phyloP scores from a whole-genome alignment of 2,888 invertebrate genomes.

The Tetropium fuscum region DNA sequence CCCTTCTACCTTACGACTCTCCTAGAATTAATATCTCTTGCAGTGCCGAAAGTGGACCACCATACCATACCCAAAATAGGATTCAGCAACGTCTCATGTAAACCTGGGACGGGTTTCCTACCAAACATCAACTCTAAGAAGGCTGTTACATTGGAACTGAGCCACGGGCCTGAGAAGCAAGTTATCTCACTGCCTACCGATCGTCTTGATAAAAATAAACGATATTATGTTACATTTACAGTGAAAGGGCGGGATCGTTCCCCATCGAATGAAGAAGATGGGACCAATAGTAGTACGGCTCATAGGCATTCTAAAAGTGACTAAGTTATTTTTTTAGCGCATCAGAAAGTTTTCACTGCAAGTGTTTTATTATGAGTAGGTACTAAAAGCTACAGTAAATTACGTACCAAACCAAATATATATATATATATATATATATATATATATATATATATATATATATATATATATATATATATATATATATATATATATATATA shows the following conservation, averaged over 20 bases:
- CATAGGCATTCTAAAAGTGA: constrained; percentile 67
- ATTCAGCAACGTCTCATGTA: constrained; percentile 60
- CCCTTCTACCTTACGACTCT: too few relatives aligned
- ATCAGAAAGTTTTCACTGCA: too few relatives aligned
- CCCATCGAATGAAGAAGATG: constrained; percentile 47
- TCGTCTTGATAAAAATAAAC: constrained; percentile 87
- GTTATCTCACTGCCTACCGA: constrained; percentile 90
- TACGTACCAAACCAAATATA: too few relatives aligned
- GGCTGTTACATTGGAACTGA: constrained; percentile 82
- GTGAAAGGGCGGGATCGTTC: constrained; percentile 80
- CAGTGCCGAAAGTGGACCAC: constrained; percentile 84
- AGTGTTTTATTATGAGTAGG: too few relatives aligned
- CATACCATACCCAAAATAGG: constrained; percentile 83
- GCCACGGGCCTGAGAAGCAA: constrained; percentile 87
- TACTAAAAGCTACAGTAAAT: too few relatives aligned
- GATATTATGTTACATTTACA: constrained; percentile 93
- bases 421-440: too few relatives aligned
- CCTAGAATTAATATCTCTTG: constrained; percentile 54
- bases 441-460: too few relatives aligned
- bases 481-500: too few relatives aligned
- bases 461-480: too few relatives aligned
- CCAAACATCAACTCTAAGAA: constrained; percentile 74
- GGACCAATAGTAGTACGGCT: constrained; percentile 35
- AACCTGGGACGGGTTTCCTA: constrained; percentile 69
- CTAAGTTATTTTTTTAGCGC: constrained; percentile 27